A percentile compares a stretch with the other conserved stretches of the same genome.
Conservation (phyloP, 2,888 invertebrate species). For the Stenoptilia bipunctidactyla region DNA sequence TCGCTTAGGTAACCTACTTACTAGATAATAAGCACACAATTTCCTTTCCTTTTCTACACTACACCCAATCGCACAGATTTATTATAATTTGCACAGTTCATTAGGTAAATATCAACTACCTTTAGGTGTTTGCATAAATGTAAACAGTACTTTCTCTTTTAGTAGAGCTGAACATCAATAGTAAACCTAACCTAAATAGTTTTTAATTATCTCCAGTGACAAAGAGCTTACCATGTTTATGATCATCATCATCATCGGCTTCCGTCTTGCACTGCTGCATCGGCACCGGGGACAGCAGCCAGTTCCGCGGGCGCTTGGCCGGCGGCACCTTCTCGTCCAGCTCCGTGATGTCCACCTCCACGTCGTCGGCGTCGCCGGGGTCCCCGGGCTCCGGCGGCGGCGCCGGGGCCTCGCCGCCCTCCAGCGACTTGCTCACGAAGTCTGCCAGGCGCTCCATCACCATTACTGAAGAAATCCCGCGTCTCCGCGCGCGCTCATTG, state of each 20-base stretch:
- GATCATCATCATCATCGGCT: slow-evolving; percentile 51
- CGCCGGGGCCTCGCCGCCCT: slow-evolving; percentile 68
- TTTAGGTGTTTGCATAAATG: too few species aligned
- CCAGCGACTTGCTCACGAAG: slow-evolving; percentile 91
- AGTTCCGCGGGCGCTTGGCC: slow-evolving; percentile 51
- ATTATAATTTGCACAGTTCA: too few species aligned
- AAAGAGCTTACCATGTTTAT: slow-evolving; percentile 44
- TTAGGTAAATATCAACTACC: too few species aligned
- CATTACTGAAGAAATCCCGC: slow-evolving; percentile 51
- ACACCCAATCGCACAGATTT: too few species aligned
- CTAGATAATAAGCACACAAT: too few species aligned
- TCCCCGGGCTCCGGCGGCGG: slow-evolving; percentile 62
- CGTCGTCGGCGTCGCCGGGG: slow-evolving; percentile 45
- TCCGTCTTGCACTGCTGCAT: slow-evolving; percentile 46
- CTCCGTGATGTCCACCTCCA: slow-evolving; percentile 62
- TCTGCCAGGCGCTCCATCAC: slow-evolving; percentile 91
- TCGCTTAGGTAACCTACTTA: too few species aligned
- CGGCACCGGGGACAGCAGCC: slow-evolving; percentile 59
- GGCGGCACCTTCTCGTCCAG: slow-evolving; percentile 53
- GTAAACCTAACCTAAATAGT: too few species aligned
- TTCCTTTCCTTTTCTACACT: too few species aligned
- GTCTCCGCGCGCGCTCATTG: slow-evolving; percentile 3
- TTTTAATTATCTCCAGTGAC: too few species aligned
- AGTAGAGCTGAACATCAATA: too few species aligned
- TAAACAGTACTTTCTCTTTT: too few species aligned